phyloP scores from a whole-genome alignment of 2,888 invertebrate species.

The Thymelicus lineola region DNA sequence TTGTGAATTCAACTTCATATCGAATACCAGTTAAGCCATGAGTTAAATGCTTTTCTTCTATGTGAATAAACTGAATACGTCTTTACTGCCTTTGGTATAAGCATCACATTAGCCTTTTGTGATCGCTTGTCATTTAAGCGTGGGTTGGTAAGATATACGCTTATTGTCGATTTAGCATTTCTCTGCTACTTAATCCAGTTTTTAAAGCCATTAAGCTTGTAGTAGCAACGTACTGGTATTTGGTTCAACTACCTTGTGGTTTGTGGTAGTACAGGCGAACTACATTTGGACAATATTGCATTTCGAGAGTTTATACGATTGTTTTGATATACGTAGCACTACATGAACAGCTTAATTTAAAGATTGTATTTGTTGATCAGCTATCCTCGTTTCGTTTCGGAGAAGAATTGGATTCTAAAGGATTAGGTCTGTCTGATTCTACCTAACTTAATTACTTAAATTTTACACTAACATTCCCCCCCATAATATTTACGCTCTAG shows the following conservation, averaged over 20 bases:
- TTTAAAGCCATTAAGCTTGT: constrained; percentile 78
- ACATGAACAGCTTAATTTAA: too few species aligned
- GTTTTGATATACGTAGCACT: constrained; percentile 3
- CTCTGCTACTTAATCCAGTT: constrained; percentile 82
- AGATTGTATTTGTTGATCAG: too few species aligned
- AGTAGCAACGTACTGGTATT: constrained; percentile 72
- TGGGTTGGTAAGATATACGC: constrained; percentile 80
- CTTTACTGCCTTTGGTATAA: constrained; percentile 51
- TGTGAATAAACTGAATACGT: constrained; percentile 32
- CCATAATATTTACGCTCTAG: too few species aligned
- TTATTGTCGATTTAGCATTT: constrained; percentile 81
- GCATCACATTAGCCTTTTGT: constrained; percentile 48
- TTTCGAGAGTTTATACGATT: constrained; percentile 20
- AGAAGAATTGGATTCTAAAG: too few species aligned
- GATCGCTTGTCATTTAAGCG: constrained; percentile 51
- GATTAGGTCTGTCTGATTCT: too few species aligned
- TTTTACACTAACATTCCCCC: too few species aligned
- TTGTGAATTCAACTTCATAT: constrained; percentile 49
- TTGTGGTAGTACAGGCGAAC: constrained; percentile 42
- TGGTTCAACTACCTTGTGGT: constrained; percentile 52
- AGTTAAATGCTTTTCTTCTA: constrained; percentile 40
- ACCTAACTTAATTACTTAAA: too few species aligned
- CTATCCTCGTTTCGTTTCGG: too few species aligned
- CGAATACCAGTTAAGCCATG: constrained; percentile 45
- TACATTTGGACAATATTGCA: constrained; percentile 29